phyloP scores from a whole-genome alignment of 1,140 invertebrate genomes.

The Melipona quadrifasciata region DNA sequence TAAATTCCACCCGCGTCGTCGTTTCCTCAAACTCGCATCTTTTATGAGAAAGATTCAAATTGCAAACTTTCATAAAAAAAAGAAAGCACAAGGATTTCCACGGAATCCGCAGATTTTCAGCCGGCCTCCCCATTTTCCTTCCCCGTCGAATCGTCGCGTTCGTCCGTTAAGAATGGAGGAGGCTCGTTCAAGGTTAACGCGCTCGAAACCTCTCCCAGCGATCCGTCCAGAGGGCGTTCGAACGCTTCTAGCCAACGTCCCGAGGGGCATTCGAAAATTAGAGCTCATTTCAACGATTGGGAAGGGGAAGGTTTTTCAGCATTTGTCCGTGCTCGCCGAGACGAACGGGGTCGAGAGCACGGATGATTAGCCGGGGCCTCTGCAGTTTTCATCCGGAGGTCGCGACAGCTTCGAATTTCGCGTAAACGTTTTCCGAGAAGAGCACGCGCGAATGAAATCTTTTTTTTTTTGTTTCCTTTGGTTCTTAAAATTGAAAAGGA shows the following conservation, averaged over 20 bases:
- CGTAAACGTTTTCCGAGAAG: slow-evolving; percentile 27
- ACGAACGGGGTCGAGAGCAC: slow-evolving; percentile 70
- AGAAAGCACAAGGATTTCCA: neutral
- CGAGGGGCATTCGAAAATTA: slow-evolving; percentile 15
- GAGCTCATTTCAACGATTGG: slow-evolving; percentile 20
- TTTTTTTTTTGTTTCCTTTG: too few species aligned
- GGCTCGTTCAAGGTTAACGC: slow-evolving; percentile 2
- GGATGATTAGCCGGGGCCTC: slow-evolving; percentile 67
- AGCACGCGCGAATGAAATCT: neutral
- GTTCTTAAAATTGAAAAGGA: too few species aligned
- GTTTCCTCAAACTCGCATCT: too few species aligned
- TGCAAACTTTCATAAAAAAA: neutral
- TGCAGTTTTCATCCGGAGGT: slow-evolving; percentile 30
- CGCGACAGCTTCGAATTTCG: slow-evolving; percentile 18
- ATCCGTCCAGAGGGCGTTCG: too few species aligned
- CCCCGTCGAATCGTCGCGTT: neutral
- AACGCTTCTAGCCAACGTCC: neutral
- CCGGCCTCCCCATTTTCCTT: neutral
- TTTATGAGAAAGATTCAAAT: too few species aligned
- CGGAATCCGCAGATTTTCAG: neutral
- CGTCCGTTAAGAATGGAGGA: neutral
- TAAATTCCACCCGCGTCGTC: too few species aligned
- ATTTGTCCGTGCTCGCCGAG: slow-evolving; percentile 32
- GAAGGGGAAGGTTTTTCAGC: slow-evolving; percentile 24
- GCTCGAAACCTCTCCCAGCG: neutral